Evolutionary conservation across 2,113 vertebrate genomes (phyloP).

Genomic region (Morone chrysops): DNA sequence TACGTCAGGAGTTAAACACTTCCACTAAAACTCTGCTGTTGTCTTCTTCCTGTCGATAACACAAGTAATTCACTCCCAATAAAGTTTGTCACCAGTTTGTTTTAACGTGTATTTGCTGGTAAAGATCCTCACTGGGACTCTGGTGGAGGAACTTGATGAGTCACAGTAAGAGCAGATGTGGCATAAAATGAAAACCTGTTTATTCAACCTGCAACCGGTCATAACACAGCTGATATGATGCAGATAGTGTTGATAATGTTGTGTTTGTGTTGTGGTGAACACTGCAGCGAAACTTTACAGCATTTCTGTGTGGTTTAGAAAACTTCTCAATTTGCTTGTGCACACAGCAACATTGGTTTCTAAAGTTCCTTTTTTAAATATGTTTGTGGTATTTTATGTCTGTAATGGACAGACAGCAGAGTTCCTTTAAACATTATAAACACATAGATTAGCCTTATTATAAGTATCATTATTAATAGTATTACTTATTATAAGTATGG

Average conservation of each 20-base stretch:
- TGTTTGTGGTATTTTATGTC: not conserved
- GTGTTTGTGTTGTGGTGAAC: not conserved
- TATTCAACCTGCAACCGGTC: slow-evolving; percentile 1
- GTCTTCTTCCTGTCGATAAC: not conserved
- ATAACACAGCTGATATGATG: not conserved
- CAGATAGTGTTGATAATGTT: not conserved
- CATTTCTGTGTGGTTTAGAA: not conserved
- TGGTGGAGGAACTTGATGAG: not conserved
- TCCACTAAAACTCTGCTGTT: not conserved
- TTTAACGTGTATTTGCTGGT: not conserved
- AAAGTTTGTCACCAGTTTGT: not conserved
- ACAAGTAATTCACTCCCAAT: not conserved
- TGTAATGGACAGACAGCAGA: too few relatives aligned
- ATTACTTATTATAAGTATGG: too few relatives aligned
- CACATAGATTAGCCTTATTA: too few relatives aligned
- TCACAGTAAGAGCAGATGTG: slow-evolving; percentile 4
- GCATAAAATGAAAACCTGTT: not conserved
- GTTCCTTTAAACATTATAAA: too few relatives aligned
- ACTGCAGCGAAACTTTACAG: not conserved
- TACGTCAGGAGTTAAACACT: not conserved
- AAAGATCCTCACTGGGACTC: not conserved
- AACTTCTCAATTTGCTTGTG: not conserved
- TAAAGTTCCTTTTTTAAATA: not conserved
- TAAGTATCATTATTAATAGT: too few relatives aligned
- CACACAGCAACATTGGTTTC: not conserved